Base-by-base conservation (phyloP, 2,113 vertebrate genomes). In the Gallinago media region DNA sequence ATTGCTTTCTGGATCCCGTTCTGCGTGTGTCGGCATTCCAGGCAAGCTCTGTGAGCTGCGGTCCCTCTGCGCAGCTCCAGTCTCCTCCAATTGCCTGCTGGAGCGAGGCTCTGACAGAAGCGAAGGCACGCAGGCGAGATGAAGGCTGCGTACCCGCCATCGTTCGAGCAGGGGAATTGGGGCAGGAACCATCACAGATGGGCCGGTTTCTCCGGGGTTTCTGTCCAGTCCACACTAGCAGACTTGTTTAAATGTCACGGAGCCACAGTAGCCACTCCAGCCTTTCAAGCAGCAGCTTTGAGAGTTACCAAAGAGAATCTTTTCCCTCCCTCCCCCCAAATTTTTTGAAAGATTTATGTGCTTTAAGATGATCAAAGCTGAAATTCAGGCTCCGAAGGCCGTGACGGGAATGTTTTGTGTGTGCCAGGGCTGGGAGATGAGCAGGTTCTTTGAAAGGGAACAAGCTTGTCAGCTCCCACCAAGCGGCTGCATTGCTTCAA, bases 351-450 rank as follows among this genome's bases (percentile, higher is more conserved):
- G 96, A 96, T 96, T 97, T 71, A 97, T 95, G 91, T 78, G 92
- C 94, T 95, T 97, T 88, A 97, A 90, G 96, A 94, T 97, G 98
- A 98, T 98, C 97, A 98, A 97, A 98, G 98, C 95, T 50, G 92
- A 92, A 84, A 83, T 62, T 27, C 88, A 29, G 58, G 19, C 91
- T 80, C 90, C 16, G 5, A 96, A 95, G 97, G 93, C 97, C 34
- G 18, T 96, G 97, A 97, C 54, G 80, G 95, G 96, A 94, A 38
- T 81, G 84, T 88, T 65, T 46, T 50, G 82, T 73, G 61, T 94
- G 95, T 96, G 95, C 95, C 88, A 34, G 90, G 83, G 94, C 91
- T 67, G 55, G 96, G 47, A n/a, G 85, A 68, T 2, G 74, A 90
- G 89, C 92, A 94, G 95, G 84, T 94, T 94, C 96, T 98, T 98